phyloP scores from a whole-genome alignment of 2,888 invertebrate genomes.

The Priocnemis perturbator region DNA sequence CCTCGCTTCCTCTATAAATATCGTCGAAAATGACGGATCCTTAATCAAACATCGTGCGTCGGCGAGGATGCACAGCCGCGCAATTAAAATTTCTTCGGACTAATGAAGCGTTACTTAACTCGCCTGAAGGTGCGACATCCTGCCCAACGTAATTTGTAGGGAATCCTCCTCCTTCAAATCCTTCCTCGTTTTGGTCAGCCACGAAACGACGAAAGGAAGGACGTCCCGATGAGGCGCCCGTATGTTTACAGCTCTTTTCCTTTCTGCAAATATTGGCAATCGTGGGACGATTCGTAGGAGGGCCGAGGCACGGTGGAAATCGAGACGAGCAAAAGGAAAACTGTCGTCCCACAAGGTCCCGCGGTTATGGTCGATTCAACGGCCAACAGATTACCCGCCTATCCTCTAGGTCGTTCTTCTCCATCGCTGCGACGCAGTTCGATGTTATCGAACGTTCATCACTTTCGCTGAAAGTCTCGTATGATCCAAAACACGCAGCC shows the following conservation, averaged over 20 bases:
- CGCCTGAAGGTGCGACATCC: background rate
- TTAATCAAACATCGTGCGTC: conserved; percentile 24
- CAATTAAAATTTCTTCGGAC: conserved; percentile 23
- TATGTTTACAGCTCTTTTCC: conserved; percentile 33
- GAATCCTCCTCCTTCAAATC: conserved; percentile 1
- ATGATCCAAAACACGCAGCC: too few relatives aligned
- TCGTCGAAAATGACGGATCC: conserved; percentile 15
- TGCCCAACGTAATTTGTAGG: conserved; percentile 17
- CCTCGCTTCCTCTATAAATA: conserved; percentile 14
- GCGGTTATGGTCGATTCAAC: conserved; percentile 20
- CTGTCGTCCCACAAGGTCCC: conserved; percentile 21
- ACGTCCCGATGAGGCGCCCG: conserved; percentile 22
- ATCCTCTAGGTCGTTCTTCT: conserved; percentile 8
- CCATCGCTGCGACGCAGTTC: background rate
- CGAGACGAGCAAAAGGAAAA: conserved; percentile 11
- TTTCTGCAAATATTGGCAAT: conserved; percentile 60
- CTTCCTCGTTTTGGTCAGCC: background rate
- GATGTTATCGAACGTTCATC: background rate
- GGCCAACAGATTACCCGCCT: conserved; percentile 9
- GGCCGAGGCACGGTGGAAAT: conserved; percentile 13
- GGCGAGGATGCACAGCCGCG: conserved; percentile 9
- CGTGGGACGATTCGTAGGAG: conserved; percentile 57
- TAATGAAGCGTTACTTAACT: conserved; percentile 28
- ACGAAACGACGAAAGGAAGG: background rate
- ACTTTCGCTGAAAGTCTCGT: too few relatives aligned